A percentile compares a stretch with the other conserved stretches of the same genome.
Conservation (phyloP, 2,888 invertebrate genomes). For the Helobdella robusta region DNA sequence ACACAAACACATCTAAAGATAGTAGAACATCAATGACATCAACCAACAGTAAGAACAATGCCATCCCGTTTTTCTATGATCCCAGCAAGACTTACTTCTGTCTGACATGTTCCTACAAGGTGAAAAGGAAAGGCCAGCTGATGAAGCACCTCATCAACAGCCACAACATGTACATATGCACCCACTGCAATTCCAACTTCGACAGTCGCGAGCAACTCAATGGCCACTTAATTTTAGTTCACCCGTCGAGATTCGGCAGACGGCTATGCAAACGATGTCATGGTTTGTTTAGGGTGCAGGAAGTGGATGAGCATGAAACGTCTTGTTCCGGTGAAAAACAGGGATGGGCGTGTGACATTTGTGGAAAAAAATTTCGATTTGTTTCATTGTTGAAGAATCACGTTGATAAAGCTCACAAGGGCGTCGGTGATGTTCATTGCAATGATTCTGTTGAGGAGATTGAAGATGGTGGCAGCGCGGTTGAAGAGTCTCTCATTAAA, state of each 20-base stretch:
- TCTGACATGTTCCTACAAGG: slow-evolving; percentile 40
- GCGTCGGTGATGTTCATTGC: neutral
- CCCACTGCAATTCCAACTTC: slow-evolving; percentile 40
- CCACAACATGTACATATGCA: slow-evolving; percentile 44
- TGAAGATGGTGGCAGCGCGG: neutral
- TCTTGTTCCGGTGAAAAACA: slow-evolving; percentile 41
- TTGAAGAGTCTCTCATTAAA: too few species aligned
- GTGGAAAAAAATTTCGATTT: slow-evolving; percentile 44
- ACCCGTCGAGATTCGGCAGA: slow-evolving; percentile 42
- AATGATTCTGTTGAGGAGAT: neutral
- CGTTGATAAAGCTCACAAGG: slow-evolving; percentile 21
- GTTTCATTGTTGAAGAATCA: slow-evolving; percentile 43
- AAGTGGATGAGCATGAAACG: slow-evolving; percentile 41
- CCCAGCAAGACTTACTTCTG: slow-evolving; percentile 30
- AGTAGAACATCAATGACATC: too few species aligned
- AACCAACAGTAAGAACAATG: too few species aligned
- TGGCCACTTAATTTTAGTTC: slow-evolving; percentile 40
- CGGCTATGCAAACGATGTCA: slow-evolving; percentile 45
- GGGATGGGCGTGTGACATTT: slow-evolving; percentile 43
- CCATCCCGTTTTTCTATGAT: slow-evolving; percentile 10
- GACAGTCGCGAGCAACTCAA: slow-evolving; percentile 38
- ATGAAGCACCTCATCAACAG: slow-evolving; percentile 41
- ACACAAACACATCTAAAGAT: too few species aligned
- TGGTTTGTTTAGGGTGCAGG: slow-evolving; percentile 24
- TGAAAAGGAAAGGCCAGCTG: slow-evolving; percentile 43